Evolutionary conservation across 2,888 invertebrate genomes (phyloP).

Genomic region (Oligia fasciuncula): DNA sequence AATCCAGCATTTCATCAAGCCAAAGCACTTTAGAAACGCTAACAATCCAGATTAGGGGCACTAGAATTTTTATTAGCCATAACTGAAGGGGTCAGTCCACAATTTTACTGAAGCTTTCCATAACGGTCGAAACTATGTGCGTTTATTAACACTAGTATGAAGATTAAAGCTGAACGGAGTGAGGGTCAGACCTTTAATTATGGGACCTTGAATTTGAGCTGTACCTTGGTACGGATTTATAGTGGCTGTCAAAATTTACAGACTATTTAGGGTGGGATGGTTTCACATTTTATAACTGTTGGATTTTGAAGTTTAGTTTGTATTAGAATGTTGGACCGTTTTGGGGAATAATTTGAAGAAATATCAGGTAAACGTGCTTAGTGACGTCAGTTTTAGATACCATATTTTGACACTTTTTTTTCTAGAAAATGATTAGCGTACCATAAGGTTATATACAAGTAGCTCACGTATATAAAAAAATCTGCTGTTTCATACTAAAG

Average conservation of each 20-base stretch:
- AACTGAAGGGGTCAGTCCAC: slow-evolving; percentile 44
- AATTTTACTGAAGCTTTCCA: slow-evolving; percentile 48
- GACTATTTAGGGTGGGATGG: slow-evolving; percentile 65
- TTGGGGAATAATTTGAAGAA: background rate
- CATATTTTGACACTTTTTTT: background rate
- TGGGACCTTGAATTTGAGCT: slow-evolving; percentile 75
- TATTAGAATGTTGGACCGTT: background rate
- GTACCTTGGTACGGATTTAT: slow-evolving; percentile 75
- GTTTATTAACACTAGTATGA: slow-evolving; percentile 80
- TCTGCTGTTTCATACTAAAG: too few species aligned
- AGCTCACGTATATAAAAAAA: background rate
- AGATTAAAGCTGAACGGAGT: slow-evolving; percentile 79
- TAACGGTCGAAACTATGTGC: slow-evolving; percentile 72
- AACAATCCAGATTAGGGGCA: slow-evolving; percentile 21
- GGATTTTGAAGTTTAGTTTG: slow-evolving; percentile 10
- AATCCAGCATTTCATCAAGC: background rate
- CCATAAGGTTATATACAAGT: background rate
- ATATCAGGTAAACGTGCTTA: background rate
- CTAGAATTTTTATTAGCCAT: slow-evolving; percentile 60
- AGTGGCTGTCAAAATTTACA: slow-evolving; percentile 69
- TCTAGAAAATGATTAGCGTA: background rate
- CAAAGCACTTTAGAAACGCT: slow-evolving; percentile 1
- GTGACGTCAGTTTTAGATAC: background rate
- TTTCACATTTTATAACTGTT: slow-evolving; percentile 35
- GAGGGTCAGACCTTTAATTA: slow-evolving; percentile 82